Evolutionary conservation across 1,140 invertebrate genomes (phyloP).

Genomic region (Prorops nasuta): DNA sequence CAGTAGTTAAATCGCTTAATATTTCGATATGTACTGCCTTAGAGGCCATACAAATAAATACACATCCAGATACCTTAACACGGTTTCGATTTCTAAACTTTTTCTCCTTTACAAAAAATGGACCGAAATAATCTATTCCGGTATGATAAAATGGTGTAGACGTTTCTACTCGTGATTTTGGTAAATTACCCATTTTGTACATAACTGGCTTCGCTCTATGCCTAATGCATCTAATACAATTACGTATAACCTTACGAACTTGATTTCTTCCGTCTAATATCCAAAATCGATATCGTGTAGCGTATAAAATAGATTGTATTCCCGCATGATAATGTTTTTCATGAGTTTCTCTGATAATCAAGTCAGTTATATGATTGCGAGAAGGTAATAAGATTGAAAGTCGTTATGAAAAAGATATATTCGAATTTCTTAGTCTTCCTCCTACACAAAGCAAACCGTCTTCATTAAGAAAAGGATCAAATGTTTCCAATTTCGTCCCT

Average conservation of each 20-base stretch:
- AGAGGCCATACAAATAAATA: constrained; percentile 30
- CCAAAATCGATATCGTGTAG: constrained; percentile 30
- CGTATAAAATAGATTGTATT: constrained; percentile 29
- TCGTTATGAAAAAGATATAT: constrained; percentile 33
- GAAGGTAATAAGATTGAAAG: constrained; percentile 41
- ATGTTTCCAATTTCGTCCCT: constrained; percentile 17
- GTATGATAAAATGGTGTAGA: constrained; percentile 27
- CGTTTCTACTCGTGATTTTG: constrained; percentile 20
- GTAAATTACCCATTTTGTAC: constrained; percentile 38
- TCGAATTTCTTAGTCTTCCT: constrained; percentile 39
- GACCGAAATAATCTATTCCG: constrained; percentile 39
- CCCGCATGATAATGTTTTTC: constrained; percentile 35
- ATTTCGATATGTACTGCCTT: constrained; percentile 35
- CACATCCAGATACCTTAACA: constrained; percentile 7
- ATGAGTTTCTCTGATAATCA: constrained; percentile 42
- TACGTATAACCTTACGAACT: constrained; percentile 20
- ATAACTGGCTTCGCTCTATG: constrained; percentile 22
- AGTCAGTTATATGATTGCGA: constrained; percentile 33
- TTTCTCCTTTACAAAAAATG: constrained; percentile 17
- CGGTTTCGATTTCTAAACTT: too few species aligned
- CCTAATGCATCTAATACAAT: constrained; percentile 39
- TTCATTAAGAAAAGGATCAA: constrained; percentile 42
- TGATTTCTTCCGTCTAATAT: constrained; percentile 27
- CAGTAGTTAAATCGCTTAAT: constrained; percentile 25
- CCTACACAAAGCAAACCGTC: constrained; percentile 43